Conservation (phyloP, 2,888 invertebrate genomes). For the Brachypterus glaber region DNA sequence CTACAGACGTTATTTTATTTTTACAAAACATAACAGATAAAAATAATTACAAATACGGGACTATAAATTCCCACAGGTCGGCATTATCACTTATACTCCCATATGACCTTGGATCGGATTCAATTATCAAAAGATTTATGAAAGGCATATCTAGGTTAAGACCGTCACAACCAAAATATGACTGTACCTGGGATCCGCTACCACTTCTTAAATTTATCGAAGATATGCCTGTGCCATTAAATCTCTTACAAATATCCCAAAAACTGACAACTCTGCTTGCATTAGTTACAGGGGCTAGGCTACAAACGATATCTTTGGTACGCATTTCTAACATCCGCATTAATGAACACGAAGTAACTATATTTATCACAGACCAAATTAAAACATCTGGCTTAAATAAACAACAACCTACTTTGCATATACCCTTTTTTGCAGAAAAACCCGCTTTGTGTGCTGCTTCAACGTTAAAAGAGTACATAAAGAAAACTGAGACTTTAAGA, state of each 20-base stretch:
- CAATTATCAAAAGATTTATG: slow-evolving; percentile 22
- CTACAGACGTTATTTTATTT: slow-evolving; percentile 9
- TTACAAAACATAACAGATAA: slow-evolving; percentile 7
- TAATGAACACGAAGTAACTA: neutral
- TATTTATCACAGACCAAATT: slow-evolving; percentile 1
- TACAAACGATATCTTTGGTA: slow-evolving; percentile 20
- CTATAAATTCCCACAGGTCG: slow-evolving; percentile 23
- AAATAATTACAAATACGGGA: slow-evolving; percentile 16
- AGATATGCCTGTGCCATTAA: slow-evolving; percentile 3
- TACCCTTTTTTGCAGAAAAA: slow-evolving; percentile 16
- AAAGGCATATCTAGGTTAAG: slow-evolving; percentile 20
- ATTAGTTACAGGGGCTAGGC: slow-evolving; percentile 11
- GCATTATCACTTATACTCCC: slow-evolving; percentile 23
- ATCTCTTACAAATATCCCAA: slow-evolving; percentile 17
- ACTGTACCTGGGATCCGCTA: slow-evolving; percentile 26
- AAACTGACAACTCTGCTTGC: slow-evolving; percentile 24
- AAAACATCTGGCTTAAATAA: no score
- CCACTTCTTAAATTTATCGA: slow-evolving; percentile 14
- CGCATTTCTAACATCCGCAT: slow-evolving; percentile 15
- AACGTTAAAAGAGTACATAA: slow-evolving; percentile 15
- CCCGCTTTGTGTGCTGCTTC: slow-evolving; percentile 17
- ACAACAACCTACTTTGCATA: no score
- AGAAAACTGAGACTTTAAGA: slow-evolving; percentile 5
- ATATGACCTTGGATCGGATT: slow-evolving; percentile 15
- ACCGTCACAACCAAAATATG: slow-evolving; percentile 22